Evolutionary conservation across 2,888 invertebrate species (phyloP), one percentile per base, ranked within the genome.

Genomic region (Salticus scenicus): DNA sequence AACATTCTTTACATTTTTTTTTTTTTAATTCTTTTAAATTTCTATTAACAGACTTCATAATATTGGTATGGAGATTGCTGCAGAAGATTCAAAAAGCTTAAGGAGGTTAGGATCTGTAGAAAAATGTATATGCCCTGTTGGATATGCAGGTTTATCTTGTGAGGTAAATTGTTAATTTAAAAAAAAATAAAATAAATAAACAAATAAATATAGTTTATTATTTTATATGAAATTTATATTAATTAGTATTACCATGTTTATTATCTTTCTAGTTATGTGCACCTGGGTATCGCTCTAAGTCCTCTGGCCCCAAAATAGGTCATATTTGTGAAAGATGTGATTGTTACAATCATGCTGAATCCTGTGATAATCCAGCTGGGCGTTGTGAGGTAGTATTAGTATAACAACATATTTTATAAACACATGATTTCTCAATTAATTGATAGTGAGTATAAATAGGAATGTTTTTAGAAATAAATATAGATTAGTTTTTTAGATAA

Each of bases 231-330:
- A n/a, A n/a, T n/a, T n/a, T n/a, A n/a, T n/a, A n/a, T n/a, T n/a
- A n/a, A n/a, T n/a, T n/a, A n/a, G n/a, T n/a, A n/a, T n/a, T n/a
- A n/a, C n/a, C n/a, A n/a, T n/a, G n/a, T n/a, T n/a, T n/a, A n/a
- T n/a, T 74, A 1, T n/a, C n/a, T n/a, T 67, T 74, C 2, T 41
- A 88, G 88, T 95, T 96, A 88, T 99, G 99, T 91, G 96, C 98
- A 0, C 94, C 94, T 12, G 98, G 98, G 0, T 96, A 96, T 91
- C 98, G 97, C 91, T 93, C 98, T 31, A 94, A 90, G 0, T n/a
- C n/a, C n/a, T 90, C 90, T 74, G 90, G 90, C 81, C 87, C 89
- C 24, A 87, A 91, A 82, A 90, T 96, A 8, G 93, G 94, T 63
- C 93, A 94, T 0, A 97, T 88, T 64, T 92, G 92, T 89, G 90